Base-by-base conservation (phyloP, 2,113 vertebrate genomes). In the Bothrops jararaca region DNA sequence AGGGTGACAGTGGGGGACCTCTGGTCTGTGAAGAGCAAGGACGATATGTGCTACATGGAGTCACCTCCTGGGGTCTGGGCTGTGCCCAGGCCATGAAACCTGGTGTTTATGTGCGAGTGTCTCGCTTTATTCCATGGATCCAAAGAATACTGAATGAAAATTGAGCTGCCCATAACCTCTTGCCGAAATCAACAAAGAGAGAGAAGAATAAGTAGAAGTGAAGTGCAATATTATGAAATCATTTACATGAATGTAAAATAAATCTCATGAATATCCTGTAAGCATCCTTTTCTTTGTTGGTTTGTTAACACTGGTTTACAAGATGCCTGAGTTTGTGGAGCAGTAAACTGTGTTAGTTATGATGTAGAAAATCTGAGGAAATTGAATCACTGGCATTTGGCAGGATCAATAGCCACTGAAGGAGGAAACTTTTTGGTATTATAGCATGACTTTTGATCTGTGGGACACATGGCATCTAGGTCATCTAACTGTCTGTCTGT, bases 1-100 rank as follows among this genome's bases (percentile, higher is more conserved):
- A 99, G 99, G 99, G 99, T 24, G 99, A 99, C 98, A 99, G 99
- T 9, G 99, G 99, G 3, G 99, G 99, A 39, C 99, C 99, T 88
- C 97, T 99, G 45, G 98, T 99, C 74, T 99, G 99, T 93, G 93
- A 94, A 54, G 92, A 98, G 9, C 97, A 98, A 95, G 98, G 98
- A 92, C 98, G 54, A 89, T 99, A 98, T 91, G 48, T 99, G 91
- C 93, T 99, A 48, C 99, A 99, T 94, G 99, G 99, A 29, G 99
- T 99, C 90, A 99, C 99, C 0, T 99, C 99, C 0, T 99, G 99
- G 99, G 99, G 99, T 34, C 97, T 99, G 88, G 99, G 99, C 64
- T 99, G 99, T 86, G 99, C 99, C 26, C 98, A 97, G 1, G 96
- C 98, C 94, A 99, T 99, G 98, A 99, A 98, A 96, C 99, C 99